These are phyloP conservation scores for Anas platyrhynchos DNA, from an alignment of 2,113 vertebrate genomes.

Conservation along the genomic window DNA sequence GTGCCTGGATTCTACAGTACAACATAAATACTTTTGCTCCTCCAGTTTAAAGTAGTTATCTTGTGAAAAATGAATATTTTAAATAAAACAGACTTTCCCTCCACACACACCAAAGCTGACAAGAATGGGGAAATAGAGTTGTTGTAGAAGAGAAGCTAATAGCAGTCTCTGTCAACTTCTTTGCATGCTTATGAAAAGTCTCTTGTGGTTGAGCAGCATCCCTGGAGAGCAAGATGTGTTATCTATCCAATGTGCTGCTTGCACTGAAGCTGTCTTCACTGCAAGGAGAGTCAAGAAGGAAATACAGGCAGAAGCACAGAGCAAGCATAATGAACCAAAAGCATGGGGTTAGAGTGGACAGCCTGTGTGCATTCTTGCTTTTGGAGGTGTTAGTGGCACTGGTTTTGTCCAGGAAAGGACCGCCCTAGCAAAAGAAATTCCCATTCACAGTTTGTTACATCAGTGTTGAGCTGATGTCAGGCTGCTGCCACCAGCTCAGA, in stretches of 20 bases:
- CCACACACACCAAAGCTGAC: not conserved
- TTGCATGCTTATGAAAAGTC: not conserved
- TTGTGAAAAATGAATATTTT: not conserved
- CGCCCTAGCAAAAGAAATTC: not conserved
- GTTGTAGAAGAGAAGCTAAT: not conserved
- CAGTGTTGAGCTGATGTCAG: not conserved
- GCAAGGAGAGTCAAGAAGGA: not conserved
- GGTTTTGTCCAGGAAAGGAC: not conserved
- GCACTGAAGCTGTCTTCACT: not conserved
- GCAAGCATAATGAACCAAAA: not conserved
- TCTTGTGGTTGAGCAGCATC: not conserved
- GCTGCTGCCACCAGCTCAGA: rapidly evolving
- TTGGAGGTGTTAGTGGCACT: not conserved
- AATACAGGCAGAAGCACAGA: not conserved
- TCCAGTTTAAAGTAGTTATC: not conserved
- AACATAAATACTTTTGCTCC: not conserved
- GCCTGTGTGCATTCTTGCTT: not conserved
- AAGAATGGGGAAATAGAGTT: not conserved
- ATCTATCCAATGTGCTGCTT: not conserved
- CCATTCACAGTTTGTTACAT: not conserved
- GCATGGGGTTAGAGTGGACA: not conserved
- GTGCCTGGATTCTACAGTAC: not conserved
- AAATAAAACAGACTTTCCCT: not conserved
- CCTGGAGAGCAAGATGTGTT: not conserved
- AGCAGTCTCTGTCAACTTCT: not conserved